phyloP scores from a whole-genome alignment of 2,888 invertebrate species.

The Chymomyza fuscimana region DNA sequence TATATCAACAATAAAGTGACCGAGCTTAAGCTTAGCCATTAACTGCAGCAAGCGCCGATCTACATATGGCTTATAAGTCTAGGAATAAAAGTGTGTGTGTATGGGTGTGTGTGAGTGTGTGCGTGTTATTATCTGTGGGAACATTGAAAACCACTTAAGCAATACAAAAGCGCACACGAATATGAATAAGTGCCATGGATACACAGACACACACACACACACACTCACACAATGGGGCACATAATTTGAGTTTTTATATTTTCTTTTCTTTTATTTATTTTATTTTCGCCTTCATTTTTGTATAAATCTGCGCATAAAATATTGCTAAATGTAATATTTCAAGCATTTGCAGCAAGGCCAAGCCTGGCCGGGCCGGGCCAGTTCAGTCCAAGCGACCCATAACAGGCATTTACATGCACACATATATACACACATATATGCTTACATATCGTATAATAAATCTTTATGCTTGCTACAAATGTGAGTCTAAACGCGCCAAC shows the following conservation, averaged over 20 bases:
- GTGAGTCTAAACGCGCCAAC: slow-evolving; percentile 35
- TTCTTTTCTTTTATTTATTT: slow-evolving; percentile 6
- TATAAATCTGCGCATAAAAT: slow-evolving; percentile 46
- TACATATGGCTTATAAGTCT: not conserved
- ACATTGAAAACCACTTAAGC: slow-evolving; percentile 47
- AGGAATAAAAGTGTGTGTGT: not conserved
- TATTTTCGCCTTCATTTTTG: slow-evolving; percentile 8
- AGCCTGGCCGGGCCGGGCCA: slow-evolving; percentile 4
- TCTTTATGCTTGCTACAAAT: slow-evolving; percentile 41
- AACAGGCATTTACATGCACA: slow-evolving; percentile 40
- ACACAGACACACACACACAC: not conserved
- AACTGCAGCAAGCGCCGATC: not conserved
- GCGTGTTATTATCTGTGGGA: slow-evolving; percentile 10
- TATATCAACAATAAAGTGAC: slow-evolving; percentile 2
- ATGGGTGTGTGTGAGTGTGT: not conserved
- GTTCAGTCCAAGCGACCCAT: not conserved
- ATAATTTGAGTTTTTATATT: slow-evolving; percentile 22
- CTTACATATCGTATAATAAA: slow-evolving; percentile 31
- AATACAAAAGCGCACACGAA: slow-evolving; percentile 11
- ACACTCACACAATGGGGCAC: slow-evolving; percentile 20
- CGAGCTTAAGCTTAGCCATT: slow-evolving; percentile 2
- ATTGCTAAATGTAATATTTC: slow-evolving; percentile 49
- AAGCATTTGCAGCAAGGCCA: slow-evolving; percentile 37
- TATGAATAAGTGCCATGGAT: not conserved
- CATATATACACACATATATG: not conserved